Base-by-base conservation (phyloP, 2,888 invertebrate species). In the Sphaerophoria rueppellii region DNA sequence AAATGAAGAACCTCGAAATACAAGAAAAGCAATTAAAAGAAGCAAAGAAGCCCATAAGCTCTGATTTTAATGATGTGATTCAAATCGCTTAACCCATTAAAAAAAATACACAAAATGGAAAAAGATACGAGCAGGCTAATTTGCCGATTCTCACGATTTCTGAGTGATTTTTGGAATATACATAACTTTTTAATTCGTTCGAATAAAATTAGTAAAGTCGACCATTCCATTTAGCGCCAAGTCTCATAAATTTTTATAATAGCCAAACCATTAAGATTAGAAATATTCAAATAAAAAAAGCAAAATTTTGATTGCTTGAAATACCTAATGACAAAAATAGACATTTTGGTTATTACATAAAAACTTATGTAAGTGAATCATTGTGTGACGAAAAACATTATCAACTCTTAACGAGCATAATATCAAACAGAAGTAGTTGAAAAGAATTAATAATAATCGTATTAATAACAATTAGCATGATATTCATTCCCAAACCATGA, bases 381-480 rank as follows among this genome's bases (percentile, higher is more conserved):
- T 40, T 60, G 12, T 60, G 16, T 50, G 65, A 48, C 43, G 35
- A 65, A 50, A 63, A 48, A 5, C 6, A 60, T 24, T 24, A 24
- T 24, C 24, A 43, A 16, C 24, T 24, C 60, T 60, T 58, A 58
- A 58, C 37, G 16, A 11, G 40, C 58, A 40, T 60, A 60, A 43
- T 60, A 16, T 40, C 9, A 24, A 40, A 6, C 9, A 52, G 12
- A 6, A 11, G 14, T 0, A 34, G 24, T 24, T 24, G 7, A 1
- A 58, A 65, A 46, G 34, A 34, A n/a, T 7, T 43, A 43, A 24
- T 7, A 35, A 55, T 58, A 60, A 63, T 34, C 63, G 35, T 63
- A 65, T 65, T 65, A 65, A 65, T 65, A 5, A 65, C 50, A 65
- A 65, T 65, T 65, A 65, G 50, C 50, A 50, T 35, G 35, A 37